phyloP scores from a whole-genome alignment of 2,113 vertebrate species.

The Melanotaenia duboulayi region DNA sequence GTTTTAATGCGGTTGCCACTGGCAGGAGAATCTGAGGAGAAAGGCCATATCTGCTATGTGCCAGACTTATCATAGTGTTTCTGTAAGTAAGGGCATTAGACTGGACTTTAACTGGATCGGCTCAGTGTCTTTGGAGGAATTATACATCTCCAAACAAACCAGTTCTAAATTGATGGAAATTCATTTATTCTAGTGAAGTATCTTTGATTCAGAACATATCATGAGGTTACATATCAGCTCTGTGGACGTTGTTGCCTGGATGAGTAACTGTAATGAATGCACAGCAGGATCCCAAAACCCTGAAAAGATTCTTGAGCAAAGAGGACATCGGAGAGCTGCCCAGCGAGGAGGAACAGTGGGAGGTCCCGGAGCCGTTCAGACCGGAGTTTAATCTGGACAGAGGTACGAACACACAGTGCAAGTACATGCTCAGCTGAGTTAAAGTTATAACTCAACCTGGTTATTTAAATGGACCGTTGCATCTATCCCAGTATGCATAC shows the following conservation, averaged over 20 bases:
- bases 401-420: slow-evolving; percentile 32
- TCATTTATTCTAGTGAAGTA: not conserved
- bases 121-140: not conserved
- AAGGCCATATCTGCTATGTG: not conserved
- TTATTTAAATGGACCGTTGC: no score
- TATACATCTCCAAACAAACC: not conserved
- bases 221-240: not conserved
- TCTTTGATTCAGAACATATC: not conserved
- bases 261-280: slow-evolving; percentile 1
- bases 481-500: no score
- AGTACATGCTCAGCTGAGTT: no score
- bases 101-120: slow-evolving; percentile 2
- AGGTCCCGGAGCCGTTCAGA: slow-evolving; percentile 76
- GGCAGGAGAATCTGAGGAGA: not conserved
- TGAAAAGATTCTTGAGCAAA: slow-evolving; percentile 70
- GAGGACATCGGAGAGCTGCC: slow-evolving; percentile 79
- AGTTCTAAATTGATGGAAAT: not conserved
- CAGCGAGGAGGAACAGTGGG: slow-evolving; percentile 76
- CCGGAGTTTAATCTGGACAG: slow-evolving; percentile 53
- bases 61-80: not conserved
- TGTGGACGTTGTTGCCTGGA: not conserved
- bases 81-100: not conserved
- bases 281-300: slow-evolving; percentile 63
- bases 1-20: slow-evolving; percentile 15
- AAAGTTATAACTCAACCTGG: no score